Base-by-base conservation (phyloP, 2,113 vertebrate genomes). In the Copsychus sechellarum region DNA sequence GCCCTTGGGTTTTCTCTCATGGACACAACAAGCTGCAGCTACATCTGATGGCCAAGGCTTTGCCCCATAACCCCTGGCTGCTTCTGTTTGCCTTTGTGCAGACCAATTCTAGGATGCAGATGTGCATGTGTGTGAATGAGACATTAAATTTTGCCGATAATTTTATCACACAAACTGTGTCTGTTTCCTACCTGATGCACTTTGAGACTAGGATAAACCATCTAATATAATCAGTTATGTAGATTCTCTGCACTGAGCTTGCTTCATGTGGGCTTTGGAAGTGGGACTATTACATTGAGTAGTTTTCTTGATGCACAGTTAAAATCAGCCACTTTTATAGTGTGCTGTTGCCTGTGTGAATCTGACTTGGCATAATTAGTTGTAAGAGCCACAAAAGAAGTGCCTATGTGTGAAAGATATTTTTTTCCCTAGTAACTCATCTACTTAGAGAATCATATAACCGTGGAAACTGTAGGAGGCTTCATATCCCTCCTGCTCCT, bases 61-160 rank as follows among this genome's bases (percentile, higher is more conserved):
- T 42, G 13, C 38, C 38, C 33, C 23, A 0, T 11, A 29, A 54
- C 31, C 70, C 36, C 43, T 36, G 42, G 8, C 42, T 62, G 40
- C 69, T 60, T 74, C 62, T 33, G 9, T 38, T 61, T 86, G 50
- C 29, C 47, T 4, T 40, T 2, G 0, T 53, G 60, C 47, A 78
- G 81, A 29, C 9, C 2, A 1, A 1, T n/a, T 76, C 28, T 47
- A 56, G 45, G 22, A 15, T 26, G 10, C 0, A 1, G 24, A 6
- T 29, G 47, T 17, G 23, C 18, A 2, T 16, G 16, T 29, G 29
- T 23, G 18, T 38, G 21, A 54, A 33, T 0, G 5, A 81, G 26
- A 62, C 34, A 84, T 85, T 72, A 74, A 57, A 81, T 87, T 84
- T 69, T 89, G 8, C 45, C 47, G 36, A 53, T 73, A 73, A 73